Percentiles rank a stretch among this genome's conserved stretches.
Evolutionary conservation across 2,888 invertebrate genomes (phyloP).

Genomic region (Zhuqinia jingwanae): DNA sequence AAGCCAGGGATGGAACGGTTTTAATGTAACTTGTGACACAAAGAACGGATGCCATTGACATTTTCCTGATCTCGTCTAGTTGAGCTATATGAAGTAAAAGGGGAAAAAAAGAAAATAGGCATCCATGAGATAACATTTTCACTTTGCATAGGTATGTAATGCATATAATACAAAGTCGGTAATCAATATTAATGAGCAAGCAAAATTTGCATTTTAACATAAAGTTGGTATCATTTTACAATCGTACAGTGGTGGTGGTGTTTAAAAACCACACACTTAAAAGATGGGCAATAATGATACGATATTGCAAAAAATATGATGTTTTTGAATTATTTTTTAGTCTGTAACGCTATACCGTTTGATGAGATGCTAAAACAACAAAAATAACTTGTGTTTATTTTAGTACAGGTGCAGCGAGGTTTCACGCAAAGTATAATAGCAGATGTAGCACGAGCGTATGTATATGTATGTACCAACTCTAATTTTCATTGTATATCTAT

Average conservation of each 20-base stretch:
- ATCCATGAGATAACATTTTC: conserved; percentile 3
- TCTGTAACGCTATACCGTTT: background rate
- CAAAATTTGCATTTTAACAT: conserved; percentile 6
- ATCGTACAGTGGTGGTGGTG: too few relatives aligned
- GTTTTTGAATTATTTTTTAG: too few relatives aligned
- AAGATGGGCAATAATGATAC: background rate
- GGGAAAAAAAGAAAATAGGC: background rate
- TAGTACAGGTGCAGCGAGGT: background rate
- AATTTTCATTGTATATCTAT: background rate
- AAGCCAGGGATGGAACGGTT: conserved; percentile 78
- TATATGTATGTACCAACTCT: too few relatives aligned
- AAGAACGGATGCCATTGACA: conserved; percentile 79
- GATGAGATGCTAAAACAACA: background rate
- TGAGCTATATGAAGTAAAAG: conserved; percentile 77
- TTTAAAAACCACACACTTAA: background rate
- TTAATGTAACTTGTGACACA: conserved; percentile 79
- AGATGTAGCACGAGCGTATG: too few relatives aligned
- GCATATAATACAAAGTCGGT: background rate
- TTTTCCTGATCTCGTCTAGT: conserved; percentile 79
- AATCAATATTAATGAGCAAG: conserved; percentile 7
- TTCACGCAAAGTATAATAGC: background rate
- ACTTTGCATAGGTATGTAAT: background rate
- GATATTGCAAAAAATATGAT: background rate
- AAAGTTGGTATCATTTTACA: too few relatives aligned
- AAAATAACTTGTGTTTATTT: conserved; percentile 10